Conservation (phyloP, 2,888 invertebrate genomes). For the Ennomos quercinarius region DNA sequence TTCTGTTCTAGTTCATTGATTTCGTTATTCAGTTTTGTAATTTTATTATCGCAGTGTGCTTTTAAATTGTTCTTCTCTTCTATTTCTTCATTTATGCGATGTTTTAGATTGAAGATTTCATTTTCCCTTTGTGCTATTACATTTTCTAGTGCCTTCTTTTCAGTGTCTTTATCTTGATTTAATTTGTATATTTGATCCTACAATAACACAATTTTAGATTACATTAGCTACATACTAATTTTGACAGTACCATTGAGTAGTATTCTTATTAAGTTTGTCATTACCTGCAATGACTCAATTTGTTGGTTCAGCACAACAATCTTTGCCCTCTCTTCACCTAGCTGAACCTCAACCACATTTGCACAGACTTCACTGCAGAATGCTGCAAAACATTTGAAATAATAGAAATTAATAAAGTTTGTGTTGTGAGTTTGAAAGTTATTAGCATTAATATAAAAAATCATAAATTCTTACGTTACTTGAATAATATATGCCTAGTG, state of each 20-base stretch:
- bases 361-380: slow-evolving; percentile 74
- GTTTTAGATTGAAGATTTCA: slow-evolving; percentile 65
- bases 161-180: slow-evolving; percentile 53
- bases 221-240: background rate
- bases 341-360: slow-evolving; percentile 77
- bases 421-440: no score
- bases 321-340: slow-evolving; percentile 74
- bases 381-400: slow-evolving; percentile 52
- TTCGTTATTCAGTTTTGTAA: slow-evolving; percentile 67
- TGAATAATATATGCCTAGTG: no score
- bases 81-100: slow-evolving; percentile 69
- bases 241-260: no score
- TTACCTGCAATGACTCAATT: slow-evolving; percentile 68
- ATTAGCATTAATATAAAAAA: no score
- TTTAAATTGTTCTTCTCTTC: slow-evolving; percentile 65
- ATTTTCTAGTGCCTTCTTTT: slow-evolving; percentile 52
- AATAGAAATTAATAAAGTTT: background rate
- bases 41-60: slow-evolving; percentile 58
- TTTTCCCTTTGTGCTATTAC: slow-evolving; percentile 62
- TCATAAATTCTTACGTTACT: no score
- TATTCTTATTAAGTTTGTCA: background rate
- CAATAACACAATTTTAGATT: slow-evolving; percentile 25
- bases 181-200: slow-evolving; percentile 61
- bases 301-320: slow-evolving; percentile 66
- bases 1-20: slow-evolving; percentile 71